Percentiles rank a stretch among this genome's conserved stretches.
These are phyloP conservation scores for Cacajao melanocephalus DNA, from an alignment of 2,797 vertebrate genomes.

Conservation along the genomic window DNA sequence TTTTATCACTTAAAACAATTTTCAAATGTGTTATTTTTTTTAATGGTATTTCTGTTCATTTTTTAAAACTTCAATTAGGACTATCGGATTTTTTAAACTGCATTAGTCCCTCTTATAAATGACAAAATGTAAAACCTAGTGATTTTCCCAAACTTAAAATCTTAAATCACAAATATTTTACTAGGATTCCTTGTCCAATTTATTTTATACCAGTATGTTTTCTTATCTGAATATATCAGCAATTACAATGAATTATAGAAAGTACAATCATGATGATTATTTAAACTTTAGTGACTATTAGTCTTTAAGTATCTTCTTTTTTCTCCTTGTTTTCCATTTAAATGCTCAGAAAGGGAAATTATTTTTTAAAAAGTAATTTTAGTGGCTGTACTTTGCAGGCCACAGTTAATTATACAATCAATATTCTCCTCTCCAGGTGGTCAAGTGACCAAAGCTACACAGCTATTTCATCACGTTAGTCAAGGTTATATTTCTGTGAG, in stretches of 20 bases:
- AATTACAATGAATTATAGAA: slow-evolving; percentile 4
- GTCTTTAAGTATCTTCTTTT: not conserved
- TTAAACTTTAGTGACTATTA: not conserved
- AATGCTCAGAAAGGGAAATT: not conserved
- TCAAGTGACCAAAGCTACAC: not conserved
- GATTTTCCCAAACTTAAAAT: not conserved
- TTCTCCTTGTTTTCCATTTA: not conserved
- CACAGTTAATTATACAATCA: slow-evolving; percentile 49
- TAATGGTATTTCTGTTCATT: not conserved
- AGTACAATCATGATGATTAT: not conserved
- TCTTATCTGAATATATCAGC: not conserved
- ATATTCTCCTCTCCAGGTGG: not conserved
- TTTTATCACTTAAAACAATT: not conserved
- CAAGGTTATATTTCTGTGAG: not conserved
- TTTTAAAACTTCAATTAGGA: not conserved
- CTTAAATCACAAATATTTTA: not conserved
- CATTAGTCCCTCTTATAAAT: not conserved
- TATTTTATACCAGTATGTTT: not conserved
- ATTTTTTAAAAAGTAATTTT: slow-evolving; percentile 15
- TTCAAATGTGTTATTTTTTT: not conserved
- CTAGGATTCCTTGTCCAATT: not conserved
- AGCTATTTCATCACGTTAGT: slow-evolving; percentile 38
- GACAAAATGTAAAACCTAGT: not conserved
- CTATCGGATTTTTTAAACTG: not conserved
- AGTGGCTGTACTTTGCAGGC: not conserved